These are phyloP conservation scores for Xanthia togata DNA, from an alignment of 2,888 invertebrate species.

Conservation along the genomic window DNA sequence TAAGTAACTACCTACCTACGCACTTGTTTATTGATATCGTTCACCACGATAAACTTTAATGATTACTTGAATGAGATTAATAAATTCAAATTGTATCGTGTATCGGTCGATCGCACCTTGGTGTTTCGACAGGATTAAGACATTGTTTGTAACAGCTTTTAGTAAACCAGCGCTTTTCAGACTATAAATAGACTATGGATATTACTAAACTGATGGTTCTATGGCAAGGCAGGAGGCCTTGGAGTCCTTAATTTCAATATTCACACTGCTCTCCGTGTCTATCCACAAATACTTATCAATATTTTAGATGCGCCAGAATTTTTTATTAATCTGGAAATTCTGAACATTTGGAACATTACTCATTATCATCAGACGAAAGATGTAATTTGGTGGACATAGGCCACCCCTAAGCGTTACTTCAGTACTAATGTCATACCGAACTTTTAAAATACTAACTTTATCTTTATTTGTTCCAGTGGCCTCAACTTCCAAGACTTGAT, in stretches of 20 bases:
- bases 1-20: constrained; percentile 58
- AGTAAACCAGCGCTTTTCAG: constrained; percentile 13
- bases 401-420: too few species aligned
- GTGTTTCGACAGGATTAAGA: constrained; percentile 38
- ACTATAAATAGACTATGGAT: background rate
- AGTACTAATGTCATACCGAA: background rate
- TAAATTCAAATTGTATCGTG: constrained; percentile 43
- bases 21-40: constrained; percentile 63
- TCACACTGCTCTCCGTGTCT: background rate
- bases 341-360: background rate
- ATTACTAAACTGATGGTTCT: too few species aligned
- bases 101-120: constrained; percentile 24
- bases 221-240: background rate
- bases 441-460: constrained; percentile 19
- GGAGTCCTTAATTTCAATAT: background rate
- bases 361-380: background rate
- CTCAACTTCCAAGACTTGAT: constrained; percentile 97
- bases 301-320: background rate
- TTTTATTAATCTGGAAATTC: background rate
- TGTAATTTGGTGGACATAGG: background rate
- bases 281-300: background rate
- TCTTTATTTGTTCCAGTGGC: constrained; percentile 92
- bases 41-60: constrained; percentile 54
- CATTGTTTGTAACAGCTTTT: constrained; percentile 13
- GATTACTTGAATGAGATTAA: constrained; percentile 60